Evolutionary conservation across 2,113 vertebrate genomes (phyloP).

Genomic region (Microcebus tavaratra): DNA sequence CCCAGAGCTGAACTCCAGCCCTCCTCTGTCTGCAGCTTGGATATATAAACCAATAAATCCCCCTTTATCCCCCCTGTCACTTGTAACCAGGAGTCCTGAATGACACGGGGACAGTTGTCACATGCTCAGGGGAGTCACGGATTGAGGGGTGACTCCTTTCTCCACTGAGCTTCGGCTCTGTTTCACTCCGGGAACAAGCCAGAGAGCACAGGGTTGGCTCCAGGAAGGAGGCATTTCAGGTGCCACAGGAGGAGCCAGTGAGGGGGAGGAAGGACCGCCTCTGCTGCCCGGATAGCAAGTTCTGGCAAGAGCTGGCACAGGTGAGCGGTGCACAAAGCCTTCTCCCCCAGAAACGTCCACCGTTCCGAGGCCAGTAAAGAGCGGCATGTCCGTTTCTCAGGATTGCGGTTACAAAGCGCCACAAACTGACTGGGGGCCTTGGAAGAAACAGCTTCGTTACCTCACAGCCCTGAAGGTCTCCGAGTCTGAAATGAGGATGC

Average conservation of each 20-base stretch:
- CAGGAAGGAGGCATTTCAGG: neutral
- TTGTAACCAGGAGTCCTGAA: neutral
- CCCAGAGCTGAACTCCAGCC: neutral
- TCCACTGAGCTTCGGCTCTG: no score
- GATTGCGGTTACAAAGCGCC: neutral
- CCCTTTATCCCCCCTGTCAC: neutral
- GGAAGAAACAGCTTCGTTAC: no score
- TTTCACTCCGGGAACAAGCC: neutral
- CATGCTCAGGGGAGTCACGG: neutral
- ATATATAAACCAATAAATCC: neutral
- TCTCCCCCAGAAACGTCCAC: neutral
- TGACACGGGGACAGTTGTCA: no score
- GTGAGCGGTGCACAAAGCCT: neutral
- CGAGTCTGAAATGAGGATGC: neutral
- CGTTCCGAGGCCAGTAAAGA: neutral
- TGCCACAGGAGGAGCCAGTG: neutral
- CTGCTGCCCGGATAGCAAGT: neutral
- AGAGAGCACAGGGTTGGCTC: neutral
- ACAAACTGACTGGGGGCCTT: accelerated
- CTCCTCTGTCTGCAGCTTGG: neutral
- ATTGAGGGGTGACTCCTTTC: neutral
- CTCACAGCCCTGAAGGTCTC: neutral
- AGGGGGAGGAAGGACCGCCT: neutral
- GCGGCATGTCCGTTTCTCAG: neutral
- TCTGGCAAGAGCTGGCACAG: neutral